A percentile compares a stretch with the other conserved stretches of the same genome.
Evolutionary conservation across 2,113 vertebrate species (phyloP).

Genomic region (Ibidorhyncha struthersii): DNA sequence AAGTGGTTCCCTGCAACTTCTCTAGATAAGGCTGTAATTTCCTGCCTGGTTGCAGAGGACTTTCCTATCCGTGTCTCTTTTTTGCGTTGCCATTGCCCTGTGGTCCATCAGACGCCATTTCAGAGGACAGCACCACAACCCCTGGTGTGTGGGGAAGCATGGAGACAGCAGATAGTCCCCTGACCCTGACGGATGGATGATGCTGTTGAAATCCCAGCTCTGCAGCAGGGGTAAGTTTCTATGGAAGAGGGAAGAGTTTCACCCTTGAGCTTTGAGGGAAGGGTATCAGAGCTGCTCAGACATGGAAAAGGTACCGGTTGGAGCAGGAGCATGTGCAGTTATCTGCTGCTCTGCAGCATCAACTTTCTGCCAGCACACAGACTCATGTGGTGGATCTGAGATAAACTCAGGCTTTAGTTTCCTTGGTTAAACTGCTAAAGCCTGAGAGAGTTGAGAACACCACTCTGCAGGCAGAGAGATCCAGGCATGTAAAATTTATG

Average conservation of each 20-base stretch:
- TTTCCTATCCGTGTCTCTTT: not conserved
- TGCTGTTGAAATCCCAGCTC: not conserved
- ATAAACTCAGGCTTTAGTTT: not conserved
- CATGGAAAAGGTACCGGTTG: rapidly evolving
- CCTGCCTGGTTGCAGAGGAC: not conserved
- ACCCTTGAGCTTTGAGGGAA: not conserved
- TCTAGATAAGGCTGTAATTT: not conserved
- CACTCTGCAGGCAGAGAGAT: not conserved
- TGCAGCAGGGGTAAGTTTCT: not conserved
- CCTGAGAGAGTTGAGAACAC: not conserved
- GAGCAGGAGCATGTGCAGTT: not conserved
- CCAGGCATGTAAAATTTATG: not conserved
- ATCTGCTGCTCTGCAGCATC: not conserved
- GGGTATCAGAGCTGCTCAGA: not conserved
- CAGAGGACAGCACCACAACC: not conserved
- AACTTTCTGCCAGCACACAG: not conserved
- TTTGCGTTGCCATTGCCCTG: not conserved
- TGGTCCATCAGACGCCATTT: not conserved
- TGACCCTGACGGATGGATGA: rapidly evolving
- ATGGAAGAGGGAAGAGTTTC: not conserved
- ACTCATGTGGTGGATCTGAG: not conserved
- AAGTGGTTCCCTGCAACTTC: not conserved
- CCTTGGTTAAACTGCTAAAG: not conserved
- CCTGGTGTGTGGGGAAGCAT: rapidly evolving
- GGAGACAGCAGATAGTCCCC: not conserved